A percentile compares a stretch with the other conserved stretches of the same genome.
phyloP scores from a whole-genome alignment of 2,888 invertebrate genomes.

The Lymantria monacha region DNA sequence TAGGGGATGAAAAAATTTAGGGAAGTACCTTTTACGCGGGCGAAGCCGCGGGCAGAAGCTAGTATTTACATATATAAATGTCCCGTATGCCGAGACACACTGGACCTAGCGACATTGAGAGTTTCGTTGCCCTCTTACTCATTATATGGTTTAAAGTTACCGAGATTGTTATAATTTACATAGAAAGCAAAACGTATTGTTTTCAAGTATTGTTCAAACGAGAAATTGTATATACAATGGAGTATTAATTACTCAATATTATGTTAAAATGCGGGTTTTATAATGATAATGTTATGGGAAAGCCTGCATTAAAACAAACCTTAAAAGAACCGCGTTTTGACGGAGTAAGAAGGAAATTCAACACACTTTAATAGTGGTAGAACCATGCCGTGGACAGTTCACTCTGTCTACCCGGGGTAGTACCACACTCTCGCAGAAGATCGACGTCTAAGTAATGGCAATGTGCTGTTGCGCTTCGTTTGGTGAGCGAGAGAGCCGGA shows the following conservation, averaged over 20 bases:
- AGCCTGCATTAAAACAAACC: no score
- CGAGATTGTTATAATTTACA: conserved; percentile 7
- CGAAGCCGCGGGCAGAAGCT: no score
- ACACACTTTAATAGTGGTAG: no score
- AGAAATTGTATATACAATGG: conserved; percentile 18
- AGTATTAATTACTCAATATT: conserved; percentile 16
- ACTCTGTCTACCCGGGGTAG: no score
- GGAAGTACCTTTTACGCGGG: no score
- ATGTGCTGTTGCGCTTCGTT: no score
- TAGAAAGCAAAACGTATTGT: conserved; percentile 30
- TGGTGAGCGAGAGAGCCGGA: no score
- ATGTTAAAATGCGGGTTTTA: not conserved
- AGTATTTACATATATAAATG: no score
- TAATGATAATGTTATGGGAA: not conserved
- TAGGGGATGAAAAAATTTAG: no score
- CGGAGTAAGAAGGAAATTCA: not conserved
- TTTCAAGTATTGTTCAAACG: conserved; percentile 15
- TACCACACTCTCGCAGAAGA: no score
- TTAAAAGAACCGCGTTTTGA: not conserved
- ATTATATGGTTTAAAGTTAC: not conserved
- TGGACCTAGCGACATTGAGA: conserved; percentile 1
- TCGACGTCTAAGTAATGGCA: no score
- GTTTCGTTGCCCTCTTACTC: not conserved
- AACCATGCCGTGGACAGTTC: no score
- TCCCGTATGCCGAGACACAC: not conserved